A percentile compares a stretch with the other conserved stretches of the same genome.
phyloP scores from a whole-genome alignment of 1,140 invertebrate genomes.

The Lamellibrachia luymesi region DNA sequence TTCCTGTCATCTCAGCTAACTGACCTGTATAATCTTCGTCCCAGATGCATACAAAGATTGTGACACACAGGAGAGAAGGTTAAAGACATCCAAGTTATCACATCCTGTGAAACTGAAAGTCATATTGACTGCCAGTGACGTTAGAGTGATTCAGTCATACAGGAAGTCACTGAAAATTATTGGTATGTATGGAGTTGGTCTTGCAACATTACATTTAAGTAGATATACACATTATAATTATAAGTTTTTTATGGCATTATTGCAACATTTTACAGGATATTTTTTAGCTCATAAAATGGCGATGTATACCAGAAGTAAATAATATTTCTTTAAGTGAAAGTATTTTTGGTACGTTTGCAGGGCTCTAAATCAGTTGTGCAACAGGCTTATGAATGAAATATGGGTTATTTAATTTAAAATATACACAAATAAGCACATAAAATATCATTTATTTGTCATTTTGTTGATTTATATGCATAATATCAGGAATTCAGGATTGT shows the following conservation, averaged over 20 bases:
- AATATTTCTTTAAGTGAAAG: background rate
- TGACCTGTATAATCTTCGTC: background rate
- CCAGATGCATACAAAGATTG: background rate
- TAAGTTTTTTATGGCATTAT: background rate
- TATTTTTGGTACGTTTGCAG: background rate
- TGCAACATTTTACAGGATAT: background rate
- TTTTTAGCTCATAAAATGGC: background rate
- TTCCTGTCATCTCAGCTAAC: background rate
- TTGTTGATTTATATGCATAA: background rate
- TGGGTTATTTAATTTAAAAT: background rate
- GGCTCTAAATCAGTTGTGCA: background rate
- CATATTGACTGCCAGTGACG: constrained; percentile 48
- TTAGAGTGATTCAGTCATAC: constrained; percentile 53
- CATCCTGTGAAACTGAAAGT: constrained; percentile 40
- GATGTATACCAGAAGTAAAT: background rate
- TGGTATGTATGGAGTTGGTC: constrained; percentile 38
- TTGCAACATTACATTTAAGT: background rate
- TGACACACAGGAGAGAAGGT: background rate
- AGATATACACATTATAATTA: too few relatives aligned
- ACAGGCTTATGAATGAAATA: background rate
- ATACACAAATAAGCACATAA: too few relatives aligned
- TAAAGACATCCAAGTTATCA: background rate
- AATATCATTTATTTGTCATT: background rate
- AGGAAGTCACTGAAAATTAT: constrained; percentile 47
- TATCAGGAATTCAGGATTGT: background rate